These are phyloP conservation scores for Antennarius striatus DNA, from an alignment of 2,113 vertebrate species.

Conservation along the genomic window DNA sequence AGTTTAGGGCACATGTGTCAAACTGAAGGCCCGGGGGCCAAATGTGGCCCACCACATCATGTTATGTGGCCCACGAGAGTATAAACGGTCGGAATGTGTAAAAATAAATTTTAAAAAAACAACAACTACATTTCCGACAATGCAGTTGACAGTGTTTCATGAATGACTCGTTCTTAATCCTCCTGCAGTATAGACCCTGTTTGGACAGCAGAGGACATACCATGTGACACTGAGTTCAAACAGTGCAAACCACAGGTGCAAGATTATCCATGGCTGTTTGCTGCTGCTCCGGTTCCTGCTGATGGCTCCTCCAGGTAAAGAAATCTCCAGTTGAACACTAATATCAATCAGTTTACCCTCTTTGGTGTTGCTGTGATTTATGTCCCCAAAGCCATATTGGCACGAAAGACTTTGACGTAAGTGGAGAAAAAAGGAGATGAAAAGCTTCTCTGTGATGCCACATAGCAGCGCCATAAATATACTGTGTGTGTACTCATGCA, in stretches of 20 bases:
- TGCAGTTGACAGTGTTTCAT: background rate
- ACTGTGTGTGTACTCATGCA: too few species aligned
- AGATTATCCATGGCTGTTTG: conserved; percentile 76
- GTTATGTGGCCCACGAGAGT: too few species aligned
- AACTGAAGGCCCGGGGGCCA: too few species aligned
- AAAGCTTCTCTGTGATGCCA: too few species aligned
- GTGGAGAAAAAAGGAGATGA: too few species aligned
- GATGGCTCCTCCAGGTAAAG: conserved; percentile 64
- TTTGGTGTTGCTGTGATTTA: background rate
- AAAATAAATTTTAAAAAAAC: too few species aligned
- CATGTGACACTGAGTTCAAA: conserved; percentile 72
- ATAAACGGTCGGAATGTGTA: too few species aligned
- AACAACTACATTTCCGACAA: too few species aligned
- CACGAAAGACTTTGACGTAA: background rate
- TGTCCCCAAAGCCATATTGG: background rate
- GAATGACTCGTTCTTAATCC: background rate
- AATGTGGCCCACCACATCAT: too few species aligned
- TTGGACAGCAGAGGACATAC: conserved; percentile 78
- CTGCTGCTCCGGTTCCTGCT: conserved; percentile 71
- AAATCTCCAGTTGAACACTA: background rate
- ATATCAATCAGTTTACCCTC: background rate
- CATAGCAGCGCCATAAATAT: too few species aligned
- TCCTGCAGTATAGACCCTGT: conserved; percentile 83
- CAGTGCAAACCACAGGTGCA: conserved; percentile 79
- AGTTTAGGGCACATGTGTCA: too few species aligned